Base-by-base conservation (phyloP, 2,113 vertebrate species). In the Pandion haliaetus region DNA sequence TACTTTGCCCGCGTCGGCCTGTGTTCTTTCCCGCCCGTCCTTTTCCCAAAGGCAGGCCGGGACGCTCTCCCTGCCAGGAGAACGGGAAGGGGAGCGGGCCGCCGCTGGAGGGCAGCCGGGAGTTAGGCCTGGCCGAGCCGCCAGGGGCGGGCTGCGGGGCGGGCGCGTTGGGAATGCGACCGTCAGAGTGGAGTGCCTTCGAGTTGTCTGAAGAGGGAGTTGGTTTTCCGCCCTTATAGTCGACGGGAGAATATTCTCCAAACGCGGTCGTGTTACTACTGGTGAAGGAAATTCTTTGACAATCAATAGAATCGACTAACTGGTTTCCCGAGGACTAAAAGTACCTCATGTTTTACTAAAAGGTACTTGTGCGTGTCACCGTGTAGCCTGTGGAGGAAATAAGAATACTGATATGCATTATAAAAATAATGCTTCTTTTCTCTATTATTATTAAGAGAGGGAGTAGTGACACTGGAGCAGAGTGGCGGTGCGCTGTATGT, bases 61-160 rank as follows among this genome's bases (percentile, higher is more conserved):
- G 10, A 1, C 17, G 10, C 4, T 20, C 44, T 26, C 24, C 14
- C 14, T 16, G 50, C 24, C 50, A 14, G 50, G 8, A 52, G 50
- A 25, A 14, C 50, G 25, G 50, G 50, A 52, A 15, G 50, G 25
- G 15, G 50, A 26, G 14, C 50, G 50, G 50, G 50, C 50, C 14
- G 50, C 50, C 50, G 50, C 98, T 93, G 98, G 97, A 90, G 97
- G 98, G 98, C 73, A 97, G 93, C 34, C 96, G 21, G 72, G 55
- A 95, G 94, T 70, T 58, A 83, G 82, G n/a, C 90, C 78, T 93
- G 72, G 36, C 15, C 9, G n/a, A 21, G 72, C 74, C 10, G 14
- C 31, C n/a, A n/a, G n/a, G n/a, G n/a, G 14, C 47, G 11, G 47
- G 47, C 47, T 19, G 47, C 47, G 47, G 21, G 47, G 4, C 47